A percentile compares a stretch with the other conserved stretches of the same genome.
Conservation (phyloP, 2,797 vertebrate species). For the Tokudaia tokunoshimensis region DNA sequence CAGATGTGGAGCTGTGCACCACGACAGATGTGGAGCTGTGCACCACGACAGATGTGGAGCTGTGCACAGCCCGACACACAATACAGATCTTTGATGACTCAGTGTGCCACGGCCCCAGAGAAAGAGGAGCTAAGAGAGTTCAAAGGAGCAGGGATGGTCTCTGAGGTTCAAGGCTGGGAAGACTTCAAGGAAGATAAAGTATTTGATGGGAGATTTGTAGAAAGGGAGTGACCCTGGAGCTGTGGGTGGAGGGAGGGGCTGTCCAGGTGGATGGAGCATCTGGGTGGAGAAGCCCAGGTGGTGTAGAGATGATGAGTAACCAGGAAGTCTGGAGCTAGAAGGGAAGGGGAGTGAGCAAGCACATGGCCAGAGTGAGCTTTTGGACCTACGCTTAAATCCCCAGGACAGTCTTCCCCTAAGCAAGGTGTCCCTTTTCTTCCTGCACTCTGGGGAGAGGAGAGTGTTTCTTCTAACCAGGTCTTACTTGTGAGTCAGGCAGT, state of each 20-base stretch:
- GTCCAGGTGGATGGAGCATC: not conserved
- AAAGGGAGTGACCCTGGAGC: not conserved
- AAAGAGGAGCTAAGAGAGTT: not conserved
- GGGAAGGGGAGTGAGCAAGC: not conserved
- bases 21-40: not conserved
- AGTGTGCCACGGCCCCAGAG: not conserved
- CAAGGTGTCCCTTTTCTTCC: not conserved
- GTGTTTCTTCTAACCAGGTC: not conserved
- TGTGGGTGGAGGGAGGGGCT: not conserved
- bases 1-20: not conserved
- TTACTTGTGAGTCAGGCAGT: not conserved
- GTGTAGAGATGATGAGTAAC: conserved; percentile 69
- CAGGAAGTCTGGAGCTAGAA: not conserved
- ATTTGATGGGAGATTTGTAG: conserved; percentile 46
- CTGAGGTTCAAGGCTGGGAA: not conserved
- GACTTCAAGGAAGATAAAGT: conserved; percentile 1
- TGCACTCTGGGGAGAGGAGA: not conserved
- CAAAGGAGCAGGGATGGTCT: not conserved
- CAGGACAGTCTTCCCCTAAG: not conserved
- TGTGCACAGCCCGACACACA: not conserved
- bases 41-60: not conserved
- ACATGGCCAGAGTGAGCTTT: not conserved
- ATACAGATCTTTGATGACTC: not conserved
- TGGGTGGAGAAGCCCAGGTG: conserved; percentile 23
- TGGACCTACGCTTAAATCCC: not conserved